Base-by-base conservation (phyloP, 1,140 invertebrate species). In the Oppia nitens region DNA sequence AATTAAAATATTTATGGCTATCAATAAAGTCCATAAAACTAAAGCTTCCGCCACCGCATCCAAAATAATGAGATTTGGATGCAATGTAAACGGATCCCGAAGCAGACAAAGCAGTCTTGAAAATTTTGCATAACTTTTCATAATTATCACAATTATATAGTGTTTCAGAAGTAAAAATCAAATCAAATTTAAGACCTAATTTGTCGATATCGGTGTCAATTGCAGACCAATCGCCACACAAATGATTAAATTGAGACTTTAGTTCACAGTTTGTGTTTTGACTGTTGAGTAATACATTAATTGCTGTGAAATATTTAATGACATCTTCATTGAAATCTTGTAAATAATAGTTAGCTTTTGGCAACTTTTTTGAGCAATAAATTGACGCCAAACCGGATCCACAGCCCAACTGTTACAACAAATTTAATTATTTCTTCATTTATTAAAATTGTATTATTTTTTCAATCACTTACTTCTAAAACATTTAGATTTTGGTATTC, bases 1-100 rank as follows among this genome's bases (percentile, higher is more conserved):
- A n/a, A 17, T 53, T 23, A 6, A 57, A 50, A 9, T 51, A 20
- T 11, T 68, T 69, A 62, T 77, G 75, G 29, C 75, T 71, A 51
- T 74, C 67, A 14, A 87, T 62, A 58, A 77, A 64, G 49, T 76
- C 67, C 71, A 83, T 76, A 76, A 89, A 89, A 66, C 83, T 75
- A 64, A 63, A 73, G 53, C 80, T 77, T 2, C 84, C 80, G 60
- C 89, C 88, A 40, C 88, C 89, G 49, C 91, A 85, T 60, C 88
- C 89, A 77, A 92, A 92, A 72, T 93, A 93, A 72, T 83, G 81
- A 9, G 77, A 80, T 76, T 93, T 93, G 0, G 82, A 87, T 59
- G 86, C 87, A 55, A 62, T 48, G 14, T 73, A 75, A 71, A 81
- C 75, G 47, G 71, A 65, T 48, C 88, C 88, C 68, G 74, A 64